phyloP scores from a whole-genome alignment of 2,888 invertebrate genomes.

The Polydrusus pterygomalis region DNA sequence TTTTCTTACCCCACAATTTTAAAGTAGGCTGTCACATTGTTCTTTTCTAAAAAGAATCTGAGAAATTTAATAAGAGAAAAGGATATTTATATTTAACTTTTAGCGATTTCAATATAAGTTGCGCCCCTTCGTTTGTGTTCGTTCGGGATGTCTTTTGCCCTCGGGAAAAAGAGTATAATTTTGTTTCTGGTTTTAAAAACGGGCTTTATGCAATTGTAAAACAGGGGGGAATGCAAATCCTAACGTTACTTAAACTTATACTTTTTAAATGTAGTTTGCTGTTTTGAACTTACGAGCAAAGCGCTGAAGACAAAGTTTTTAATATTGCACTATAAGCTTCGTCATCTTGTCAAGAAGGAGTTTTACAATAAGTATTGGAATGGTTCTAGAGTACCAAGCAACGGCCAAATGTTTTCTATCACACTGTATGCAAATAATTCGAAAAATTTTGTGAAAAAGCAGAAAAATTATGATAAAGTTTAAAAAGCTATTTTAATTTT shows the following conservation, averaged over 20 bases:
- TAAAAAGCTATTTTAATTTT: too few species aligned
- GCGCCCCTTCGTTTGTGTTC: conserved; percentile 8
- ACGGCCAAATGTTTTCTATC: too few species aligned
- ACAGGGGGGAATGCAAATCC: neutral
- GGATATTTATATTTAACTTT: conserved; percentile 47
- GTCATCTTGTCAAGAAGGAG: too few species aligned
- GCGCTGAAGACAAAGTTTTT: too few species aligned
- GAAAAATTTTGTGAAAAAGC: too few species aligned
- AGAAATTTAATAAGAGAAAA: conserved; percentile 50
- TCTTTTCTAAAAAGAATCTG: conserved; percentile 43
- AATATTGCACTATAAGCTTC: too few species aligned
- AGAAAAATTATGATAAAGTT: too few species aligned
- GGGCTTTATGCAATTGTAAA: conserved; percentile 4
- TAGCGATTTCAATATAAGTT: conserved; percentile 33
- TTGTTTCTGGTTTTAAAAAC: conserved; percentile 14
- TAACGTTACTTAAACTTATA: neutral
- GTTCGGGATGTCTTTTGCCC: conserved; percentile 6
- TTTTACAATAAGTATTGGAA: too few species aligned
- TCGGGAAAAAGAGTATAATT: conserved; percentile 20
- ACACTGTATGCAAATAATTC: too few species aligned
- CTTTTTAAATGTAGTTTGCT: neutral
- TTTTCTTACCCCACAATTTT: conserved; percentile 30
- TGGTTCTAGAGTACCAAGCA: too few species aligned
- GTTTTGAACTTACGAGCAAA: too few species aligned
- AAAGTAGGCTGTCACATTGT: conserved; percentile 38